These are phyloP conservation scores for Heterohyrax brucei DNA, from an alignment of 2,797 vertebrate genomes.

Conservation along the genomic window DNA sequence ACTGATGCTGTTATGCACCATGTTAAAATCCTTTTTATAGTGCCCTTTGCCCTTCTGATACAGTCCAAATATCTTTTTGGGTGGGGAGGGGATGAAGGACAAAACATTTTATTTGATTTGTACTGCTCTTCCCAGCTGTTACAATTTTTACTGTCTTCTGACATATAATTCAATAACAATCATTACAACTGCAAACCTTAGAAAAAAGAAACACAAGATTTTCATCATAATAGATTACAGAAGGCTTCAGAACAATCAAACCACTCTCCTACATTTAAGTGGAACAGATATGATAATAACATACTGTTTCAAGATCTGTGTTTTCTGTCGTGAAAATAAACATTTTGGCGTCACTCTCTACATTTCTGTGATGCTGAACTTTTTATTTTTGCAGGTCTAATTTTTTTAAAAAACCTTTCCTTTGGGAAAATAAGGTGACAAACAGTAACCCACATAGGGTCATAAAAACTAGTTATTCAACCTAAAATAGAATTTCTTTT, in stretches of 20 bases:
- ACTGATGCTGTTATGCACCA: not conserved
- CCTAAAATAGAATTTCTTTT: slow-evolving; percentile 72
- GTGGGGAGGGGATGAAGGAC: not conserved
- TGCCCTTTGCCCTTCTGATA: not conserved
- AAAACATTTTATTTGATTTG: not conserved
- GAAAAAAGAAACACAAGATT: slow-evolving; percentile 57
- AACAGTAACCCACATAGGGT: slow-evolving; percentile 60
- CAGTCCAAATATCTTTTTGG: not conserved
- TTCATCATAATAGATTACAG: slow-evolving; percentile 40
- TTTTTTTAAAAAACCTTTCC: slow-evolving; percentile 52
- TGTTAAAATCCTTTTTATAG: no score
- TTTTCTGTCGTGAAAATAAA: slow-evolving; percentile 81
- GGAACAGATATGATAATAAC: slow-evolving; percentile 52
- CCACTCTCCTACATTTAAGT: slow-evolving; percentile 45
- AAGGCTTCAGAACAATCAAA: slow-evolving; percentile 65
- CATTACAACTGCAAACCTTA: slow-evolving; percentile 36
- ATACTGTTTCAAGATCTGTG: slow-evolving; percentile 25
- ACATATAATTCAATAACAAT: slow-evolving; percentile 10
- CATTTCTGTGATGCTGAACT: slow-evolving; percentile 12
- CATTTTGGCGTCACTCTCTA: slow-evolving; percentile 38
- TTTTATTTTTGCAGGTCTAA: slow-evolving; percentile 75
- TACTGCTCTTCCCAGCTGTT: not conserved
- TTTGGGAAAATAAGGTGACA: slow-evolving; percentile 79
- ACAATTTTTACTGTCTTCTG: not conserved
- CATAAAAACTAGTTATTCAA: slow-evolving; percentile 79